phyloP scores from a whole-genome alignment of 1,140 invertebrate genomes.

The Pseudomyrmex gracilis region DNA sequence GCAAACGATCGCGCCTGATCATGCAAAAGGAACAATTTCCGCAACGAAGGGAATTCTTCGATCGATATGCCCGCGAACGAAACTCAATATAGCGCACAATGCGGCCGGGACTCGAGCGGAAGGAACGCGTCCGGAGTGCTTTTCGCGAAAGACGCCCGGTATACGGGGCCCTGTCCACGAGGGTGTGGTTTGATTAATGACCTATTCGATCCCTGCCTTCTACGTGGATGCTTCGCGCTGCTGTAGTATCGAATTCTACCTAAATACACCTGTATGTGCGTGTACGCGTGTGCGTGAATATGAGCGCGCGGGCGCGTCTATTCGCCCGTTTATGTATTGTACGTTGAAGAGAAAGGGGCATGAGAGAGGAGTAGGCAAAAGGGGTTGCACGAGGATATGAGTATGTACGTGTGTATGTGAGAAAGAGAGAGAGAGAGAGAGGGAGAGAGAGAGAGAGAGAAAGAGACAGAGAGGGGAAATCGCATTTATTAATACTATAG shows the following conservation, averaged over 20 bases:
- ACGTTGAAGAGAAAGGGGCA: conserved; percentile 32
- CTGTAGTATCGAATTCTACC: conserved; percentile 82
- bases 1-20: conserved; percentile 23
- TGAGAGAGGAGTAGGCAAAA: conserved; percentile 28
- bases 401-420: background rate
- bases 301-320: conserved; percentile 54
- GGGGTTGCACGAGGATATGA: background rate
- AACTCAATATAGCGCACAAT: conserved; percentile 1
- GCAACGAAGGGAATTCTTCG: conserved; percentile 12
- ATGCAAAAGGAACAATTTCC: conserved; percentile 43
- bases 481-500: conserved; percentile 45
- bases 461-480: conserved; percentile 46
- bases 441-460: conserved; percentile 27
- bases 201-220: conserved; percentile 81
- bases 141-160: conserved; percentile 82
- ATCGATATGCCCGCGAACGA: conserved; percentile 25
- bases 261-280: conserved; percentile 79
- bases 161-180: conserved; percentile 81
- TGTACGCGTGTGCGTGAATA: conserved; percentile 41
- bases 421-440: conserved; percentile 9
- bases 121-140: conserved; percentile 45
- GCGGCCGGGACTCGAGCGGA: conserved; percentile 4
- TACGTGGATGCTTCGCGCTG: conserved; percentile 77
- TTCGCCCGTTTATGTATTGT: conserved; percentile 66
- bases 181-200: conserved; percentile 86